phyloP scores from a whole-genome alignment of 37 sponge, comb jelly and placozoan species.

The Amphimedon queenslandica region DNA sequence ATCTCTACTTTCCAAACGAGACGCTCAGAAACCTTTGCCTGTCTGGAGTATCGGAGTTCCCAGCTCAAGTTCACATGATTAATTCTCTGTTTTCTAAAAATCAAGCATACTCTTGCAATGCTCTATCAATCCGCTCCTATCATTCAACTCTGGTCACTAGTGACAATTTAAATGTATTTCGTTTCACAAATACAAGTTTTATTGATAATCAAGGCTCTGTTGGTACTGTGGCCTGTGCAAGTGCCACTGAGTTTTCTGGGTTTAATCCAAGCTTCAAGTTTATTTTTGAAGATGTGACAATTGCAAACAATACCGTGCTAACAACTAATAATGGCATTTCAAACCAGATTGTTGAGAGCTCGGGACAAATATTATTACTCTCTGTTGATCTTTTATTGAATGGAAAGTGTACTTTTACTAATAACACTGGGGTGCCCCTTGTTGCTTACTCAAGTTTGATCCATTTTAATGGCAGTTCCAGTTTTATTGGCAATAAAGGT shows the following conservation, averaged over 20 bases:
- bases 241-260: not conserved
- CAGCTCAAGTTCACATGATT: not conserved
- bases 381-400: not conserved
- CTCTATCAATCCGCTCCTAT: not conserved
- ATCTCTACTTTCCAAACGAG: not conserved
- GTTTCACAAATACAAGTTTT: not conserved
- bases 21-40: not conserved
- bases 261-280: not conserved
- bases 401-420: slow-evolving; percentile 3
- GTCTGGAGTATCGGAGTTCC: not conserved
- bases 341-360: not conserved
- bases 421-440: slow-evolving; percentile 17
- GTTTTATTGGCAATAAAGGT: slow-evolving; percentile 13
- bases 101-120: not conserved
- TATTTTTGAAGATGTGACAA: not conserved
- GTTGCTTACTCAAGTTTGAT: not conserved
- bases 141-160: not conserved
- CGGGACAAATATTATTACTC: not conserved
- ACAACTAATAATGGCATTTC: not conserved
- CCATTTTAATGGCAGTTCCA: slow-evolving; percentile 13
- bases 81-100: not conserved
- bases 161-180: not conserved
- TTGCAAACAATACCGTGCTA: not conserved
- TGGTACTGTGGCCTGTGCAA: not conserved
- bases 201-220: not conserved